Conservation (phyloP, 2,797 vertebrate species). For the Macropus fuliginosus region DNA sequence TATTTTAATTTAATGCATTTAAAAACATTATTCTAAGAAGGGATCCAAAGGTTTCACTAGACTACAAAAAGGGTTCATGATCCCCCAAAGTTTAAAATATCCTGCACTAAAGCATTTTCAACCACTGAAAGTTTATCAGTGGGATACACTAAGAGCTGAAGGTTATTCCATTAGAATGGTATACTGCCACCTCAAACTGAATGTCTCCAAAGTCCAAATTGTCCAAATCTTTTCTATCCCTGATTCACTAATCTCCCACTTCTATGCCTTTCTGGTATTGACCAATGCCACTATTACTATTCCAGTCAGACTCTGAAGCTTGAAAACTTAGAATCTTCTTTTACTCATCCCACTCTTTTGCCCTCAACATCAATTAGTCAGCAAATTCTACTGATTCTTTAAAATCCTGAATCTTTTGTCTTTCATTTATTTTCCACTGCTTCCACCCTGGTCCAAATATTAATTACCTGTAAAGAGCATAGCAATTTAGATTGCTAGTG, state of each 20-base stretch:
- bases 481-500: background rate
- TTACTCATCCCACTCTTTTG: background rate
- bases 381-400: background rate
- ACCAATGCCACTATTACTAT: background rate
- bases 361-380: no score
- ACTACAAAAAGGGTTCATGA: background rate
- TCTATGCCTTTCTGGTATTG: background rate
- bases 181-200: background rate
- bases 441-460: background rate
- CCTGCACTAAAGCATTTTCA: background rate
- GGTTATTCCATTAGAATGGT: background rate
- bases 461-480: background rate
- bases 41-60: background rate
- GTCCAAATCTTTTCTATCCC: rapidly evolving
- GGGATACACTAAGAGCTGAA: background rate
- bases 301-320: no score
- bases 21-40: background rate
- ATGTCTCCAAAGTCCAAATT: background rate
- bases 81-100: background rate
- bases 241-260: no score
- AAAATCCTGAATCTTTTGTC: background rate
- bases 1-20: background rate
- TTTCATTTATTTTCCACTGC: background rate
- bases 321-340: background rate
- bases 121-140: background rate